Evolutionary conservation across 1,140 invertebrate species (phyloP).

Genomic region (Elymnias hypermnestra): DNA sequence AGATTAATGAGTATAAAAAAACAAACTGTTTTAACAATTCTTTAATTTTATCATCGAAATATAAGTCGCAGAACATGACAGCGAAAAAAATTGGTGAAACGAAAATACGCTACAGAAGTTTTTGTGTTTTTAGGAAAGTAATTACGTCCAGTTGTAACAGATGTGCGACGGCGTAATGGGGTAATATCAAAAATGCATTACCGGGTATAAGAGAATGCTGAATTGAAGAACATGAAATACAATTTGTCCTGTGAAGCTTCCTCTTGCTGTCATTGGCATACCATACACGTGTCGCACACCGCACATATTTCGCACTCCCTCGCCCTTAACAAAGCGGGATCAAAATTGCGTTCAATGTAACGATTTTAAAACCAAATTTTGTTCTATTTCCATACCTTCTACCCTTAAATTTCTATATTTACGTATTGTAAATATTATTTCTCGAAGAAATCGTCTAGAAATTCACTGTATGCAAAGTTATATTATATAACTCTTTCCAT

Average conservation of each 20-base stretch:
- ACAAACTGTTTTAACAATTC: too few relatives aligned
- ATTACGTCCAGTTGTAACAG: constrained; percentile 15
- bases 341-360: constrained; percentile 7
- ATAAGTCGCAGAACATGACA: too few relatives aligned
- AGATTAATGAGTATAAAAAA: too few relatives aligned
- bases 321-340: constrained; percentile 19
- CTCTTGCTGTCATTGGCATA: constrained; percentile 21
- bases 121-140: constrained; percentile 7
- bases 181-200: constrained; percentile 30
- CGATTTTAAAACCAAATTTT: constrained; percentile 6
- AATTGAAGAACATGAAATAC: constrained; percentile 15
- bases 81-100: too few relatives aligned
- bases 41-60: too few relatives aligned
- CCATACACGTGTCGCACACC: constrained; percentile 13
- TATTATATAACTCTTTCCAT: too few relatives aligned
- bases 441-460: too few relatives aligned
- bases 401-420: background rate
- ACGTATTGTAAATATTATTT: too few relatives aligned
- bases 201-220: constrained; percentile 7
- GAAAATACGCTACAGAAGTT: constrained; percentile 11
- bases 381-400: background rate
- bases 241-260: constrained; percentile 17
- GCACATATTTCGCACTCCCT: constrained; percentile 23
- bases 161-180: constrained; percentile 8
- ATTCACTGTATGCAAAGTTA: too few relatives aligned